Evolutionary conservation across 2,113 vertebrate species (phyloP).

Genomic region (Redunca redunca): DNA sequence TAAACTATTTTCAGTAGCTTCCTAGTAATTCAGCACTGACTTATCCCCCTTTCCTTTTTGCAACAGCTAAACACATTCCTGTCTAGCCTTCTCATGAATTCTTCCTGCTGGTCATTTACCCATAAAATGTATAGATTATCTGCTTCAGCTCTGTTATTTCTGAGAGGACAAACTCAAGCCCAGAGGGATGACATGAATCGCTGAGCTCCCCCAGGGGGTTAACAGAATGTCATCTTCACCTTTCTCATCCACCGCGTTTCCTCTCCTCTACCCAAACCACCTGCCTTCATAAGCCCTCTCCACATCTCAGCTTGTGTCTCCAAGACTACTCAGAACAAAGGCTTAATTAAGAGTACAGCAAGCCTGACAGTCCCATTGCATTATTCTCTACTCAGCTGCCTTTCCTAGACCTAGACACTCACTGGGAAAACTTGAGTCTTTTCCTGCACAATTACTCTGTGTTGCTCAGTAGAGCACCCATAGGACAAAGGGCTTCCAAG

Average conservation of each 20-base stretch:
- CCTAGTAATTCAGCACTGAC: background rate
- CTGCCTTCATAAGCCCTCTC: background rate
- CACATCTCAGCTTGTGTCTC: background rate
- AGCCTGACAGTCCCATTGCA: background rate
- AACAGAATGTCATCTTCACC: background rate
- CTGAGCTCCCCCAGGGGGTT: no score
- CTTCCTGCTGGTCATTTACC: background rate
- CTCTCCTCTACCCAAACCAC: background rate
- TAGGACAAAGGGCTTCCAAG: background rate
- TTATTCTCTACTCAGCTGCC: background rate
- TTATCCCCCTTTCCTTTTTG: background rate
- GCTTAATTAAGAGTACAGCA: background rate
- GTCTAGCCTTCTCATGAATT: background rate
- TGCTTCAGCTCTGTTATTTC: background rate
- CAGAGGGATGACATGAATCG: background rate
- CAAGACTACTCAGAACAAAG: background rate
- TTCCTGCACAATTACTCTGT: background rate
- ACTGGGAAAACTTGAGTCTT: background rate
- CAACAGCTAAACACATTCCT: background rate
- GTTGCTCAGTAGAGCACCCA: background rate
- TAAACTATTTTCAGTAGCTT: background rate
- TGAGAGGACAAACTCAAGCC: background rate
- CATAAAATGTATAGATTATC: background rate
- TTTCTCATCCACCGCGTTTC: background rate
- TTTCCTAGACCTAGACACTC: background rate